Evolutionary conservation across 2,888 invertebrate genomes (phyloP), one percentile per base, ranked within the genome.

Genomic region (Sipha maydis): DNA sequence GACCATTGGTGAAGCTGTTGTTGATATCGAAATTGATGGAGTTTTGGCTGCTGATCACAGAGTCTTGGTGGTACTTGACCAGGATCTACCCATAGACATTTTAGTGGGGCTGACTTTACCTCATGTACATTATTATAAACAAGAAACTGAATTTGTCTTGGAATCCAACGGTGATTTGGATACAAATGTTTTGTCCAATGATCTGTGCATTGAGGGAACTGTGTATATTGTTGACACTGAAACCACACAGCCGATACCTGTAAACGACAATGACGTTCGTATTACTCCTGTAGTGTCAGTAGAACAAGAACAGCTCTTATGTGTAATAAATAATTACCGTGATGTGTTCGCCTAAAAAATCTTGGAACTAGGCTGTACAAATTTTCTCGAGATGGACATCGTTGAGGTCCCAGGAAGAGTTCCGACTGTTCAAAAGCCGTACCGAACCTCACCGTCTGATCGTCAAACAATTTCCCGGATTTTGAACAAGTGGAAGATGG

Each of bases 321-420:
- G 9, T 11, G 1, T 79, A 9, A 3, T 54, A 2, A 89, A 89
- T 83, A 31, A 77, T 17, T 89, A 76, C 48, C 61, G 89, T 14
- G 48, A 76, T 3, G 48, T 25, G 2, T 89, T 89, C 21, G 89
- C 89, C 0, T 34, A 77, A 76, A 76, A 48, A 25, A 1, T 89
- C 1, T 3, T 0, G 1, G 89, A 89, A 31, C 41, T 83, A 4
- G 82, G 82, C 2, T 48, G 28, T 8, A 83, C 83, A 2, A 48
- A 89, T 21, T 21, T 89, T 9, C 11, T 38, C 4, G n/a, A 84
- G 84, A 83, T 89, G 61, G 76, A 76, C 28, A 89, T 89, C 8
- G 14, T 17, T 19, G 48, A 61, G 1, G 14, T 31, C 9, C 67
- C 76, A 5, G 89, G 77, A 1, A 83, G 83, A 25, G n/a, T 3